Percentiles rank a stretch among this genome's conserved stretches.
phyloP scores from a whole-genome alignment of 2,888 invertebrate genomes.

The Amblyjoppa proteus region DNA sequence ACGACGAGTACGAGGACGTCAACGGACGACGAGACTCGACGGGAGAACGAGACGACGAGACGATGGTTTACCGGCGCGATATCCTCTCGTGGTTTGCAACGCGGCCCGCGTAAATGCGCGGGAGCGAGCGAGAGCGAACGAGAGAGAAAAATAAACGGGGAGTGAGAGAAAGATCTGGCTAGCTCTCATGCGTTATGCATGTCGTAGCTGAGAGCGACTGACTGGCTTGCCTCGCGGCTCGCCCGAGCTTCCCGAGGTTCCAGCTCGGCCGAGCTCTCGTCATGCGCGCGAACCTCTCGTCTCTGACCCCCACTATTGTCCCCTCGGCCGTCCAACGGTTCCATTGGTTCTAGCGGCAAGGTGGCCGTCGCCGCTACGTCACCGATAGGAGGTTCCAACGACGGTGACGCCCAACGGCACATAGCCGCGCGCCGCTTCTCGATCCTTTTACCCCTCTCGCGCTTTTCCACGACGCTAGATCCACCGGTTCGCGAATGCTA shows the following conservation, averaged over 20 bases:
- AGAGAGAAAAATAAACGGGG: constrained; percentile 66
- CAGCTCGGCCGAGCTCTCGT: constrained; percentile 76
- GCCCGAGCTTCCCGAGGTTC: constrained; percentile 82
- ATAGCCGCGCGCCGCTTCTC: constrained; percentile 69
- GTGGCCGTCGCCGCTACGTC: constrained; percentile 84
- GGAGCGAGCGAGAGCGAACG: constrained; percentile 42
- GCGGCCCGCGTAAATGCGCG: constrained; percentile 55
- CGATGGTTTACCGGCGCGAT: constrained; percentile 64
- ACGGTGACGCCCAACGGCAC: constrained; percentile 73
- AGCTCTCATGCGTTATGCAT: constrained; percentile 88
- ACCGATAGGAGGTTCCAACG: constrained; percentile 79
- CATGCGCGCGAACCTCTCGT: constrained; percentile 80
- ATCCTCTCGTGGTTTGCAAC: constrained; percentile 51
- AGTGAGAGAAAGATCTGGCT: constrained; percentile 78
- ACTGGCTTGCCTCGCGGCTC: constrained; percentile 84
- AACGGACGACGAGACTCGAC: constrained; percentile 74
- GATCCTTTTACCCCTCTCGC: constrained; percentile 55
- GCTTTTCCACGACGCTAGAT: constrained; percentile 36
- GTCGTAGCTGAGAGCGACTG: constrained; percentile 87
- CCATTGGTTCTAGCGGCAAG: constrained; percentile 81
- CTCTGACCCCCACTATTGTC: constrained; percentile 79
- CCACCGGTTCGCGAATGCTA: constrained; percentile 47
- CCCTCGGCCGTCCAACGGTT: constrained; percentile 79
- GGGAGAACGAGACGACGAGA: constrained; percentile 68
- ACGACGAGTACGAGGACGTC: constrained; percentile 45